Evolutionary conservation across 2,888 invertebrate genomes (phyloP), one percentile per base, ranked within the genome.

Genomic region (Papilio gigon): DNA sequence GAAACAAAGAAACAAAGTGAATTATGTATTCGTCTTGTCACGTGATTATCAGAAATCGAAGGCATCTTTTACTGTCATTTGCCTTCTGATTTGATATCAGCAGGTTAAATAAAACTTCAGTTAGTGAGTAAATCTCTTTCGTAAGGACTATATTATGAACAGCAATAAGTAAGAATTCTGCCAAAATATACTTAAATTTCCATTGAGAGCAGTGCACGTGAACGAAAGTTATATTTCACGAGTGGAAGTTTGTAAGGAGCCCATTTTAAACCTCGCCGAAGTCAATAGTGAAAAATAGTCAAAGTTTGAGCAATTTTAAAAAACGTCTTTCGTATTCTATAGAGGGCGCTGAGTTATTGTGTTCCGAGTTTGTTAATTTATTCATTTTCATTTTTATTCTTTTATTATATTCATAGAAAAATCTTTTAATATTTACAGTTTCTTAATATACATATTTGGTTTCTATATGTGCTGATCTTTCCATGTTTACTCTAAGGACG

Each of bases 181-280:
- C 20, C 35, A 59, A 59, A 59, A 59, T 59, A 59, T 59, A 37
- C 59, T 59, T 35, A 59, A 59, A 59, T 59, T 59, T 59, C 22
- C 59, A 59, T 59, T 59, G 35, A 59, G 37, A 59, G 59, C 37
- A 14, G 59, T 59, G 20, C 35, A 59, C 35, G 35, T 59, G 33
- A 33, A 59, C 35, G 59, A 59, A 40, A 65, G 65, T 65, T 58
- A 65, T 65, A 59, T 65, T 65, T 65, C 65, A 65, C 65, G 42
- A 14, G 65, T 58, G 12, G 20, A 58, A 65, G 65, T 65, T 65
- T 65, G 33, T 65, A 65, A 65, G 22, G 65, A 65, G 22, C 56
- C 65, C 42, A 44, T 65, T 65, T 65, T 42, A 33, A 65, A 65
- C 65, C 65, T 58, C 59, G 42, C 65, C 22, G 58, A 59, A 65